These are phyloP conservation scores for Harpalus rufipes DNA, from an alignment of 2,888 invertebrate genomes.

Conservation along the genomic window DNA sequence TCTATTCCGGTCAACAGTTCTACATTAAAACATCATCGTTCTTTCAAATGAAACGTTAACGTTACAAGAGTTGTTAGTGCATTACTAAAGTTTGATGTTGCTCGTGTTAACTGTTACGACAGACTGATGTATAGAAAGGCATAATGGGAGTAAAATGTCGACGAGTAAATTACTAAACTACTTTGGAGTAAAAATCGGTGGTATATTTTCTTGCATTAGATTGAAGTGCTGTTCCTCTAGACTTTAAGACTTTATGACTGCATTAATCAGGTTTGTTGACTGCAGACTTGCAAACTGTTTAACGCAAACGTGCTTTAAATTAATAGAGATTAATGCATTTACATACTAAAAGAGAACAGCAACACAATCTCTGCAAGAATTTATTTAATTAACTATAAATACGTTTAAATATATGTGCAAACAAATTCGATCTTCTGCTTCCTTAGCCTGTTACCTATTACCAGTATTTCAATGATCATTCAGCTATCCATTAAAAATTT, in stretches of 20 bases:
- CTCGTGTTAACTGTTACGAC: conserved; percentile 26
- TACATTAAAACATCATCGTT: conserved; percentile 48
- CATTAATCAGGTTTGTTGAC: background rate
- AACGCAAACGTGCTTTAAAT: background rate
- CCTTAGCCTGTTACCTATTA: no score
- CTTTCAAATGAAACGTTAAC: conserved; percentile 57
- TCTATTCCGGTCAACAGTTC: conserved; percentile 61
- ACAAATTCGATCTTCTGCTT: no score
- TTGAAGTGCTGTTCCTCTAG: background rate
- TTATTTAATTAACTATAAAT: no score
- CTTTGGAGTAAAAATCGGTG: conserved; percentile 13
- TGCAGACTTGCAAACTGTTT: background rate
- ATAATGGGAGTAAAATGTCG: conserved; percentile 15
- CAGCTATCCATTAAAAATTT: no score
- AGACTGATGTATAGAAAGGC: conserved; percentile 44
- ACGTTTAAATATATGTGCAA: no score
- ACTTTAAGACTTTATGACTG: conserved; percentile 6
- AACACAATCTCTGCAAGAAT: background rate
- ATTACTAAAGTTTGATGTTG: conserved; percentile 29
- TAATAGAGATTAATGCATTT: background rate
- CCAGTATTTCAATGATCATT: no score
- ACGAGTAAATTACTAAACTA: conserved; percentile 5
- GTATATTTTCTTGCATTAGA: conserved; percentile 6
- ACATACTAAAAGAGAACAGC: background rate
- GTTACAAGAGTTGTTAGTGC: conserved; percentile 17